Percentiles rank a stretch among this genome's conserved stretches.
These are phyloP conservation scores for Pseudopodoces humilis DNA, from an alignment of 2,113 vertebrate species.

Conservation along the genomic window DNA sequence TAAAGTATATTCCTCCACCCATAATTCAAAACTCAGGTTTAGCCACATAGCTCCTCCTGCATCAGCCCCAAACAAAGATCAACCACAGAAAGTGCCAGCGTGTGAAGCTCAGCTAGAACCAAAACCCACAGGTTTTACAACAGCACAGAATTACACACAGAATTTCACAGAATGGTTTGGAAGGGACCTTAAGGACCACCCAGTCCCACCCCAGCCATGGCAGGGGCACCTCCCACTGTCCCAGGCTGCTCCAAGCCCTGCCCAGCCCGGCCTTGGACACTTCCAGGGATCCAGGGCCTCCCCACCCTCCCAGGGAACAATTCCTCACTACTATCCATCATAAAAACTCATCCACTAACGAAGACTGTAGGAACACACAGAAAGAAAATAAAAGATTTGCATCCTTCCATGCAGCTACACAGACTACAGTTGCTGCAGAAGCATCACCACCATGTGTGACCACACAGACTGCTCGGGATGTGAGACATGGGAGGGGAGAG, in stretches of 20 bases:
- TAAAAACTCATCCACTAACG: not conserved
- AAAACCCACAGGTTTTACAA: not conserved
- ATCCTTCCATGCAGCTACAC: not conserved
- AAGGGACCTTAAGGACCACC: not conserved
- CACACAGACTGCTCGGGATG: not conserved
- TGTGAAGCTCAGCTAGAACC: not conserved
- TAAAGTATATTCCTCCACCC: not conserved
- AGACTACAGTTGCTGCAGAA: not conserved
- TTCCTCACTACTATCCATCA: not conserved
- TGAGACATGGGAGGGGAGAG: not conserved
- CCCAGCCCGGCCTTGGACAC: rapidly evolving
- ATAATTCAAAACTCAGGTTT: not conserved
- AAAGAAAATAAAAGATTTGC: not conserved
- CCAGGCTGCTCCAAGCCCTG: rapidly evolving
- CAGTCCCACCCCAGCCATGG: not conserved
- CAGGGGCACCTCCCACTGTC: not conserved
- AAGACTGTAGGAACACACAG: rapidly evolving
- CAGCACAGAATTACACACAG: not conserved
- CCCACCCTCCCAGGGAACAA: rapidly evolving
- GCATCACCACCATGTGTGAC: rapidly evolving
- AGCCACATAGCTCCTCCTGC: not conserved
- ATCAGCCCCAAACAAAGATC: not conserved
- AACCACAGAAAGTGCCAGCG: not conserved
- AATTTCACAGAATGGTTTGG: not conserved
- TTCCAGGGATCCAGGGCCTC: not conserved